Conservation (phyloP, 1,140 invertebrate genomes). For the Drosophila quadrilineata region DNA sequence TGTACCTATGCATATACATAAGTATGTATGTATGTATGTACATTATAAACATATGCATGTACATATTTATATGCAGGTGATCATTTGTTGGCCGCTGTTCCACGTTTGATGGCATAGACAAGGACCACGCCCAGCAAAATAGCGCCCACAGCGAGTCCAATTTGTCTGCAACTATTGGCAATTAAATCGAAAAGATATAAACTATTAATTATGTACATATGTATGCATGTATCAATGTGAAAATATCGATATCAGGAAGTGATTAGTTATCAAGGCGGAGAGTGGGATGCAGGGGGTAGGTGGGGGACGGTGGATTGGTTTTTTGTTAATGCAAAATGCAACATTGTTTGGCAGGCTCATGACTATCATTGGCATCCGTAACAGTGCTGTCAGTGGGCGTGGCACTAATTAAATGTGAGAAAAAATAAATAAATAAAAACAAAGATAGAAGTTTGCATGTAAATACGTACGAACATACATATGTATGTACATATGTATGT, state of each 20-base stretch:
- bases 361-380: conserved; percentile 25
- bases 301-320: not conserved
- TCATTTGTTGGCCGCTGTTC: conserved; percentile 45
- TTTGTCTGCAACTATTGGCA: conserved; percentile 65
- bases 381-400: conserved; percentile 31
- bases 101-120: conserved; percentile 57
- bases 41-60: too few species aligned
- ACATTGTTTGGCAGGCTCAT: conserved; percentile 59
- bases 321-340: conserved; percentile 61
- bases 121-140: conserved; percentile 75
- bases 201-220: not conserved
- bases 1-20: too few species aligned
- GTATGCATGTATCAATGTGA: not conserved
- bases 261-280: not conserved
- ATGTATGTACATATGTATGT: not conserved
- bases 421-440: conserved; percentile 28
- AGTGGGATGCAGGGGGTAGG: not conserved
- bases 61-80: too few species aligned
- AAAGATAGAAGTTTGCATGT: conserved; percentile 2
- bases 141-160: conserved; percentile 72
- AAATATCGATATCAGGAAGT: not conserved
- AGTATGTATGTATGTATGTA: too few species aligned
- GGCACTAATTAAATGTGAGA: conserved; percentile 45
- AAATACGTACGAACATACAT: not conserved
- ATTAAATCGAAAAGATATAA: conserved; percentile 11